A percentile compares a stretch with the other conserved stretches of the same genome.
These are phyloP conservation scores for Mastacembelus armatus DNA, from an alignment of 2,797 vertebrate species.

Conservation along the genomic window DNA sequence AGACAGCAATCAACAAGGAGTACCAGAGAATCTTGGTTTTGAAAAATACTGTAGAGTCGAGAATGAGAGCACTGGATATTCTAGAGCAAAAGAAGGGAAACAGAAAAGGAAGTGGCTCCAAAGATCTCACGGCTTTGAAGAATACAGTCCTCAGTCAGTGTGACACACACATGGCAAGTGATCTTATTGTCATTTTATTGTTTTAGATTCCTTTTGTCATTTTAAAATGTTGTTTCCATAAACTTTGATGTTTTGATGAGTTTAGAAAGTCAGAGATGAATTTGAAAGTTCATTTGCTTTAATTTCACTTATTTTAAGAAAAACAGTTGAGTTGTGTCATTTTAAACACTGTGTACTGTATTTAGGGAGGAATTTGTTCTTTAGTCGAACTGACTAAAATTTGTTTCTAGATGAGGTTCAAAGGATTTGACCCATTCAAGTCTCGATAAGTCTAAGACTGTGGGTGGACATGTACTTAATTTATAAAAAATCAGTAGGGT, in stretches of 20 bases:
- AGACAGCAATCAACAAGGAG: slow-evolving; percentile 75
- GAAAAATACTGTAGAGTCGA: slow-evolving; percentile 81
- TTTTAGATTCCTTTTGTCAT: neutral
- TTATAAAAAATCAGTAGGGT: too few species aligned
- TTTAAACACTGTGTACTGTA: too few species aligned
- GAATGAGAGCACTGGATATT: slow-evolving; percentile 77
- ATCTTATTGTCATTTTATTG: neutral
- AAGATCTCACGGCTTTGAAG: slow-evolving; percentile 73
- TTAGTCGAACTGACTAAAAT: too few species aligned
- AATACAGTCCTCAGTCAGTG: slow-evolving; percentile 76
- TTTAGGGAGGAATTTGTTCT: too few species aligned
- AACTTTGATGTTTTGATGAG: neutral
- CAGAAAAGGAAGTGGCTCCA: slow-evolving; percentile 28
- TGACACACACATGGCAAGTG: slow-evolving; percentile 77
- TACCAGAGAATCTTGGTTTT: slow-evolving; percentile 79
- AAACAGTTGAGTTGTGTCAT: too few species aligned
- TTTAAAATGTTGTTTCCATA: neutral
- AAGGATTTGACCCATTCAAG: too few species aligned
- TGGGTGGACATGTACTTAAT: too few species aligned
- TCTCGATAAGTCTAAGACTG: too few species aligned
- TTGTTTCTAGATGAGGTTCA: too few species aligned
- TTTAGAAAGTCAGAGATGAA: neutral
- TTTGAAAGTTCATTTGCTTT: too few species aligned
- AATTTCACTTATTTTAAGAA: too few species aligned
- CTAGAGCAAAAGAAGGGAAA: slow-evolving; percentile 64